Conservation (phyloP, 2,797 vertebrate genomes). For the Cuculus canorus region DNA sequence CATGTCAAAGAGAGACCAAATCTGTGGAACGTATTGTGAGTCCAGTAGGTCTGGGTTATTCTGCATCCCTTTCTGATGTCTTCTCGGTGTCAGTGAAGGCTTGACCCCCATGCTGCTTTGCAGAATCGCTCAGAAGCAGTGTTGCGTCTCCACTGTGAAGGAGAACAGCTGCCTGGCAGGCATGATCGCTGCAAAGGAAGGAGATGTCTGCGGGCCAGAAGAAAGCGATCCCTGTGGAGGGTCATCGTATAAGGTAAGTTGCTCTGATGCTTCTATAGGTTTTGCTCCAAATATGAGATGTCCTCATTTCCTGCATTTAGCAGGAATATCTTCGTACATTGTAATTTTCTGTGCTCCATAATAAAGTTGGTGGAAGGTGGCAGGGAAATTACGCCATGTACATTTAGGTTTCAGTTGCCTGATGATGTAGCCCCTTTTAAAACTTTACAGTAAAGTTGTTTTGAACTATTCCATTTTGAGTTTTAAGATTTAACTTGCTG, state of each 20-base stretch:
- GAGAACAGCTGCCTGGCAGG: conserved; percentile 88
- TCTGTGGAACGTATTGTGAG: background rate
- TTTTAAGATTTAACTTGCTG: background rate
- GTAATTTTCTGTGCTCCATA: too few relatives aligned
- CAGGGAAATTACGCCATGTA: background rate
- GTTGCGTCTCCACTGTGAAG: conserved; percentile 84
- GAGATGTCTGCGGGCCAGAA: conserved; percentile 77
- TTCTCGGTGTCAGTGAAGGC: background rate
- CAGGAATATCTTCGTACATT: rapidly evolving
- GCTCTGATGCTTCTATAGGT: background rate
- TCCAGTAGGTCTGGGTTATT: too few relatives aligned
- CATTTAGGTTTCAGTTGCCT: background rate
- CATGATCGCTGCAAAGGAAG: conserved; percentile 84
- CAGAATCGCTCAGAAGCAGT: conserved; percentile 89
- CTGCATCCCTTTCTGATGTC: background rate
- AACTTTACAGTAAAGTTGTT: background rate
- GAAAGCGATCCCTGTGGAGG: conserved; percentile 76
- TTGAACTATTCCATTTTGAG: background rate
- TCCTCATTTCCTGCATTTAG: background rate
- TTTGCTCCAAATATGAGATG: background rate
- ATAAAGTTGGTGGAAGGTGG: background rate
- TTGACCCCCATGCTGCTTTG: background rate
- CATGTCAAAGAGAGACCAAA: background rate
- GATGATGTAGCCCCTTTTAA: background rate
- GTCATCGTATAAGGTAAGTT: conserved; percentile 84